Evolutionary conservation across 2,797 vertebrate species (phyloP), one percentile per base, ranked within the genome.

Genomic region (Chaetodon trifasciatus): DNA sequence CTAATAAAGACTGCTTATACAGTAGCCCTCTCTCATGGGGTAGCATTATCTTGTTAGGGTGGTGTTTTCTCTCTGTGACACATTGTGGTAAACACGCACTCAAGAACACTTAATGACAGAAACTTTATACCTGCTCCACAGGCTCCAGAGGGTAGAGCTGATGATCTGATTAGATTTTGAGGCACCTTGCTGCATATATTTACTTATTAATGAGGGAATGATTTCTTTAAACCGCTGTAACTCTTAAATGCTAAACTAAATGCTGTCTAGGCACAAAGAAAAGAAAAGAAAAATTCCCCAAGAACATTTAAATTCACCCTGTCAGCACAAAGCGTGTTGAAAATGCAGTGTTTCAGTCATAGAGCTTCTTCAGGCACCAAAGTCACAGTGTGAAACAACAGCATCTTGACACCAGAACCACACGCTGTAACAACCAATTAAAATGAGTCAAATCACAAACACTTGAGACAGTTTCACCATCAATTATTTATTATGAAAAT

Each of bases 151-250:
- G 42, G 24, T 6, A 21, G 53, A 67, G 53, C 61, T 55, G 57
- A 40, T 75, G 42, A 55, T 75, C 66, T 68, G 39, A 70, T 77
- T 57, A 62, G 58, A 58, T 65, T 23, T 60, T 10, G 19, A 23
- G 61, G 52, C 61, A 76, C 64, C 71, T 62, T 52, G n/a, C 53
- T 80, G 57, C 57, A 74, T 70, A 55, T 0, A 82, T 84, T 52
- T 63, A 50, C 70, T 74, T 70, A 11, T 79, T 75, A 64, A 84
- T 58, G 16, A 71, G 35, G 39, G 49, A 71, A 81, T 15, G 28
- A 52, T 75, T 61, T 67, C 35, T 63, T 53, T 1, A 42, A 61
- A 55, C 21, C 16, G 49, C 53, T 70, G 4, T 52, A 21, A 56
- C 8, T 42, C 10, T 39, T 76, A n/a, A 66, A 57, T 57, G 28